A percentile compares a stretch with the other conserved stretches of the same genome.
Conservation (phyloP, 2,797 vertebrate genomes). For the Trichosurus vulpecula region DNA sequence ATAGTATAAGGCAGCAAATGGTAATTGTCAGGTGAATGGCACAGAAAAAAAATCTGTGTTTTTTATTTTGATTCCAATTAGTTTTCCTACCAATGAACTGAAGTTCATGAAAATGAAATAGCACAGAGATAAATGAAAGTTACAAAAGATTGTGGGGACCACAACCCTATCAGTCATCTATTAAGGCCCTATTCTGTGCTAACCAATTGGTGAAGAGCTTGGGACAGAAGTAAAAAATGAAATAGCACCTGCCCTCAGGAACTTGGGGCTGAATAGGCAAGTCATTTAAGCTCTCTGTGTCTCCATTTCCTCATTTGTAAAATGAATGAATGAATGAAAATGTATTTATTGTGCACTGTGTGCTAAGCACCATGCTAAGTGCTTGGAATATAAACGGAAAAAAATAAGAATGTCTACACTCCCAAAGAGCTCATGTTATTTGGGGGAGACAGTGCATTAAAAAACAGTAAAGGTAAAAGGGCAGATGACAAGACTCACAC, state of each 20-base stretch:
- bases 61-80: neutral
- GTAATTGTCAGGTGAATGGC: neutral
- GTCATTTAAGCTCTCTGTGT: neutral
- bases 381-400: neutral
- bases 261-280: neutral
- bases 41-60: neutral
- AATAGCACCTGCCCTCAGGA: neutral
- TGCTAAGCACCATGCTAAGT: neutral
- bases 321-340: neutral
- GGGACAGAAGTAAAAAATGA: neutral
- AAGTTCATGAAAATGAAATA: neutral
- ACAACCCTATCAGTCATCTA: neutral
- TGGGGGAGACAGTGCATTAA: neutral
- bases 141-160: neutral
- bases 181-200: slow-evolving; percentile 52
- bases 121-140: neutral
- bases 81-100: neutral
- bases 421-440: neutral
- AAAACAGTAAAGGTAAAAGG: neutral
- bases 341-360: neutral
- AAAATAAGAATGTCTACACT: neutral
- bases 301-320: neutral
- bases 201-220: neutral
- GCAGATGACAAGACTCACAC: neutral
- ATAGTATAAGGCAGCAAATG: neutral